Conservation (phyloP, 2,888 invertebrate genomes). For the Shargacucullia verbasci region DNA sequence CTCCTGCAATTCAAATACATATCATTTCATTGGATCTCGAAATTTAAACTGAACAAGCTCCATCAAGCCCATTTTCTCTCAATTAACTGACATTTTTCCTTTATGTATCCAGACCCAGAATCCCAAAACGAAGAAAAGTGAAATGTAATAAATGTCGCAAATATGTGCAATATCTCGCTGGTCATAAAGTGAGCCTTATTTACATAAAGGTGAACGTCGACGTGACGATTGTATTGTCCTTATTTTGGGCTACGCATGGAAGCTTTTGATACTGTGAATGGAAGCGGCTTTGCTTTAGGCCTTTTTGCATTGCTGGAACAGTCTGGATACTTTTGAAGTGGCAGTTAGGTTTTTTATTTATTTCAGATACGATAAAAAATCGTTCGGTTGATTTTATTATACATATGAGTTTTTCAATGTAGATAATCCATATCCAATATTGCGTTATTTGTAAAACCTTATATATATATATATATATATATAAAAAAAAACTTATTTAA, state of each 20-base stretch:
- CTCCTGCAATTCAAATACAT: no score
- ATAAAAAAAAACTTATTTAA: no score
- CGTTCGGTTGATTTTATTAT: no score
- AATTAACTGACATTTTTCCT: constrained; percentile 8
- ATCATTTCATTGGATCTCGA: no score
- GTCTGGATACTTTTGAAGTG: neutral
- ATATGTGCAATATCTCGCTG: constrained; percentile 33
- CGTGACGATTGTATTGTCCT: constrained; percentile 65
- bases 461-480: no score
- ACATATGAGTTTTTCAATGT: no score
- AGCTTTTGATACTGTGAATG: constrained; percentile 19
- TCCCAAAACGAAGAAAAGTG: neutral
- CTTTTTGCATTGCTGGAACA: constrained; percentile 7
- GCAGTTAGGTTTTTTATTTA: no score
- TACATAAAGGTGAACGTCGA: constrained; percentile 62
- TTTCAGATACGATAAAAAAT: no score
- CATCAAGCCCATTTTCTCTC: neutral
- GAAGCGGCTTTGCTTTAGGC: constrained; percentile 11
- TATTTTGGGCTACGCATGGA: constrained; percentile 7
- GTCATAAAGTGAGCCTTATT: constrained; percentile 58
- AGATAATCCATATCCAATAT: no score
- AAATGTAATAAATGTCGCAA: constrained; percentile 16
- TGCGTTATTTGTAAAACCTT: no score
- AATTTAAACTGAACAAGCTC: no score
- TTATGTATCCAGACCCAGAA: neutral